Evolutionary conservation across 2,888 invertebrate species (phyloP), one percentile per base, ranked within the genome.

Genomic region (Diploptera punctata): DNA sequence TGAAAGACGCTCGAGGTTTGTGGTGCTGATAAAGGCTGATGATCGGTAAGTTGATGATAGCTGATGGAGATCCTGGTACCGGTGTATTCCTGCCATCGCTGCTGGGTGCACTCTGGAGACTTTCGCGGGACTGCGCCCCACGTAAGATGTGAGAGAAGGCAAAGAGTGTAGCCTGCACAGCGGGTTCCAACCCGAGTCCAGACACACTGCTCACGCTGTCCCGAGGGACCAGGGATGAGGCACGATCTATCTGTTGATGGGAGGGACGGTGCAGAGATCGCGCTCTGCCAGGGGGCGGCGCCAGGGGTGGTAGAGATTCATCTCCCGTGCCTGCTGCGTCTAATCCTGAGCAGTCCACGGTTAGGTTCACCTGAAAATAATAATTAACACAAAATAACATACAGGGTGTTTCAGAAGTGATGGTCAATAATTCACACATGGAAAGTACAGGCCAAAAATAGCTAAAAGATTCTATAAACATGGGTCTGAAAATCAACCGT

Each of bases 341-440:
- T 60, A 10, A 33, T 29, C 49, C 60, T 5, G 78, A 79, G 75
- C 82, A 82, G 76, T 83, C 82, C 61, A 82, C 80, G 13, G 82
- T 82, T 71, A 82, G 78, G 76, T 82, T 82, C 70, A 82, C 81
- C 82, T n/a, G n/a, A n/a, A n/a, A n/a, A n/a, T n/a, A n/a, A n/a
- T n/a, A n/a, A n/a, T n/a, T n/a, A n/a, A n/a, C n/a, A n/a, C n/a
- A n/a, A n/a, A n/a, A n/a, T n/a, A n/a, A n/a, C n/a, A n/a, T n/a
- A n/a, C n/a, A n/a, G n/a, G n/a, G n/a, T n/a, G n/a, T n/a, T n/a
- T n/a, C n/a, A n/a, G n/a, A n/a, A n/a, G n/a, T n/a, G n/a, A n/a
- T n/a, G n/a, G n/a, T n/a, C n/a, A n/a, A n/a, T n/a, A n/a, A n/a
- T n/a, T n/a, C n/a, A n/a, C n/a, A n/a, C n/a, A n/a, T n/a, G n/a